Percentiles rank a stretch among this genome's conserved stretches.
Evolutionary conservation across 2,113 vertebrate genomes (phyloP).

Genomic region (Phycodurus eques): DNA sequence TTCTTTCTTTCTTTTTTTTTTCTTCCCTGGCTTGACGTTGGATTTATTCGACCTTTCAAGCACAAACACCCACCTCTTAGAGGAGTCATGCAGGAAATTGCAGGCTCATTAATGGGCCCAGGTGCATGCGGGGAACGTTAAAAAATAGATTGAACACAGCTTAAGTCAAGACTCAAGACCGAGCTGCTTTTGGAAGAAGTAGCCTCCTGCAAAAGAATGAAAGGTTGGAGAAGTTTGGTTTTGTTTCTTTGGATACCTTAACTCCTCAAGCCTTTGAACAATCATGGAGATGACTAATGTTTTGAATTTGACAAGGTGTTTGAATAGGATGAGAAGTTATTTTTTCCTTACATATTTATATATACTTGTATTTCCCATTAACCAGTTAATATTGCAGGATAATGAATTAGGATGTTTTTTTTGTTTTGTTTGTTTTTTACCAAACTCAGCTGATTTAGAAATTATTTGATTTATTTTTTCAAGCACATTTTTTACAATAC

Average conservation of each 20-base stretch:
- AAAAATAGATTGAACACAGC: conserved; percentile 2
- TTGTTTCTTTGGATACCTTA: not conserved
- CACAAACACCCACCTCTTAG: not conserved
- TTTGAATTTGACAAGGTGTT: not conserved
- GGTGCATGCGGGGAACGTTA: not conserved
- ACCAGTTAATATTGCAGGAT: too few species aligned
- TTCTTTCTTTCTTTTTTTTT: not conserved
- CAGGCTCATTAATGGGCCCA: conserved; percentile 1
- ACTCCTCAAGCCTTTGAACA: not conserved
- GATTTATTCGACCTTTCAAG: not conserved
- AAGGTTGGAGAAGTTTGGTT: not conserved
- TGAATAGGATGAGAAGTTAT: not conserved
- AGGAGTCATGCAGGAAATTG: conserved; percentile 6
- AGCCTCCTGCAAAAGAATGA: not conserved
- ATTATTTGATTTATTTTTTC: too few species aligned
- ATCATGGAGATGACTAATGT: conserved; percentile 8
- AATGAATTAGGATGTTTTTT: too few species aligned
- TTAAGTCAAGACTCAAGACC: conserved; percentile 13
- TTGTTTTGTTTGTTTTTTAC: too few species aligned
- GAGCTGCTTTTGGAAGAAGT: not conserved
- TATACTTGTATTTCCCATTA: too few species aligned
- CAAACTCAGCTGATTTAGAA: too few species aligned
- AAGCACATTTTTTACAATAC: too few species aligned
- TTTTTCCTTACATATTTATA: too few species aligned
- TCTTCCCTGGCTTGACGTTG: not conserved